Evolutionary conservation across 1,140 invertebrate genomes (phyloP).

Genomic region (Thaumetopoea pityocampa): DNA sequence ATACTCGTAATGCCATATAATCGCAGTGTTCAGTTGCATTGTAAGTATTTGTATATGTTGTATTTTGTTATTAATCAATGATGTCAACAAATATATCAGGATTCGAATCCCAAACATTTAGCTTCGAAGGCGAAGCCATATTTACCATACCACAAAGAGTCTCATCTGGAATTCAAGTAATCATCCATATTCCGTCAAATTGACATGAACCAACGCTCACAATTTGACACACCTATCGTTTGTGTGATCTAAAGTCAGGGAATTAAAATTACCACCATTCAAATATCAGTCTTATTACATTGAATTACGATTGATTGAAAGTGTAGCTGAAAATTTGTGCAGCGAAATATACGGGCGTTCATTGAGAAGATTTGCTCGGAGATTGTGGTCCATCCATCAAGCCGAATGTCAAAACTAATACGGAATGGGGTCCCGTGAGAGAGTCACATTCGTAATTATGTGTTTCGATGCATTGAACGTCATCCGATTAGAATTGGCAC

Average conservation of each 20-base stretch:
- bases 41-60: too few relatives aligned
- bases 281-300: slow-evolving; percentile 23
- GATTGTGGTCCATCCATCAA: slow-evolving; percentile 71
- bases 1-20: too few relatives aligned
- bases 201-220: slow-evolving; percentile 32
- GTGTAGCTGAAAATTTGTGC: slow-evolving; percentile 12
- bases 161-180: slow-evolving; percentile 38
- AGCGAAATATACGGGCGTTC: slow-evolving; percentile 51
- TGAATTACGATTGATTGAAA: slow-evolving; percentile 15
- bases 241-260: slow-evolving; percentile 27
- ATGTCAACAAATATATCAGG: neutral
- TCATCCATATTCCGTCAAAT: slow-evolving; percentile 39
- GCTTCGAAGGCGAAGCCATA: neutral
- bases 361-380: slow-evolving; percentile 59
- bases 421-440: slow-evolving; percentile 65
- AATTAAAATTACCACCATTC: slow-evolving; percentile 5
- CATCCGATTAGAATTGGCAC: slow-evolving; percentile 74
- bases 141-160: slow-evolving; percentile 21
- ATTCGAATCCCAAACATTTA: neutral
- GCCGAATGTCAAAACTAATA: slow-evolving; percentile 75
- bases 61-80: too few relatives aligned
- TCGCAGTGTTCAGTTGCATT: too few relatives aligned
- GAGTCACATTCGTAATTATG: slow-evolving; percentile 64
- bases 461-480: slow-evolving; percentile 59
- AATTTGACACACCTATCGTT: slow-evolving; percentile 51